These are phyloP conservation scores for Camponotus pennsylvanicus DNA, from an alignment of 1,140 invertebrate genomes.

Conservation along the genomic window DNA sequence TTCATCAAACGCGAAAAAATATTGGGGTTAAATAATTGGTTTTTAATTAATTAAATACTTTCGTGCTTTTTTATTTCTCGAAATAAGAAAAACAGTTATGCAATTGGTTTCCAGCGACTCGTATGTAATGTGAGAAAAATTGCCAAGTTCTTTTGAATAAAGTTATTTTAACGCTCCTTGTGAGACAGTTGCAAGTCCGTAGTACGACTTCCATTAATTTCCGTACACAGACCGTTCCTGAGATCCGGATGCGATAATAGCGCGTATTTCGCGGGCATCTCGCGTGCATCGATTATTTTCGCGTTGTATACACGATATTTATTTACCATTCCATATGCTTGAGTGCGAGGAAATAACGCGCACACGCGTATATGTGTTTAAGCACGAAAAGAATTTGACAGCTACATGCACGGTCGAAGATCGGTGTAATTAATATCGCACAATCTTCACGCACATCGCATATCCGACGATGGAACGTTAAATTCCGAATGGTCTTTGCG, in stretches of 20 bases:
- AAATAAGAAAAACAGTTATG: neutral
- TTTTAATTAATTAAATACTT: conserved; percentile 1
- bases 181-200: neutral
- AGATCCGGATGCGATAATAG: conserved; percentile 23
- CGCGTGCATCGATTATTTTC: conserved; percentile 21
- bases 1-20: neutral
- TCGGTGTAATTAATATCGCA: conserved; percentile 30
- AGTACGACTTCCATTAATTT: neutral
- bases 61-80: neutral
- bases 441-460: neutral
- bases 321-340: neutral
- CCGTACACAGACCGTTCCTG: conserved; percentile 17
- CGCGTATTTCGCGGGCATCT: neutral
- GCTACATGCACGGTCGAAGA: conserved; percentile 1
- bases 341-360: neutral
- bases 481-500: conserved; percentile 1
- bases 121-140: neutral
- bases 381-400: conserved; percentile 29
- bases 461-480: conserved; percentile 13
- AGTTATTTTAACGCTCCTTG: neutral
- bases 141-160: neutral
- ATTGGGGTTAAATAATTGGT: neutral
- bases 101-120: neutral
- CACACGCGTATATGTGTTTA: neutral
- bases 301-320: conserved; percentile 49